Evolutionary conservation across 2,888 invertebrate species (phyloP).

Genomic region (Osedax fenrisi): DNA sequence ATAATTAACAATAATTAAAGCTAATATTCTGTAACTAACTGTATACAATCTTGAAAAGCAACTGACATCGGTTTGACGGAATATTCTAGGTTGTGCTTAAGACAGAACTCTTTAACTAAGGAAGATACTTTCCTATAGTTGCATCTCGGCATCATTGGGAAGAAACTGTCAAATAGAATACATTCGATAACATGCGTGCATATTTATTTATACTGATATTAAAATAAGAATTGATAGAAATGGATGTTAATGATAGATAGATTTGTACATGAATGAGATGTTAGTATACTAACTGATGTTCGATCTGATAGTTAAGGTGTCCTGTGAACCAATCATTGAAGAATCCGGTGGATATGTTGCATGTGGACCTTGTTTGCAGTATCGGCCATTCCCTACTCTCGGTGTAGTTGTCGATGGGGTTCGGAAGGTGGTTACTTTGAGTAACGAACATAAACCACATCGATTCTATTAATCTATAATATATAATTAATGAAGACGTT

Average conservation of each 20-base stretch:
- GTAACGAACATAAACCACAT: slow-evolving; percentile 48
- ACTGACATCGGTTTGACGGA: slow-evolving; percentile 40
- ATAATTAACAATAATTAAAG: too few relatives aligned
- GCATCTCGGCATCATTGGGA: slow-evolving; percentile 49
- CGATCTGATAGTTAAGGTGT: slow-evolving; percentile 50
- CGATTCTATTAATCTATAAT: slow-evolving; percentile 39
- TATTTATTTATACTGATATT: too few relatives aligned
- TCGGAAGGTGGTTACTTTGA: slow-evolving; percentile 48
- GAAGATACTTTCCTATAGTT: slow-evolving; percentile 44
- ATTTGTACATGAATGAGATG: not conserved
- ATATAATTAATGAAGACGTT: too few relatives aligned
- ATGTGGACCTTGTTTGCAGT: slow-evolving; percentile 43
- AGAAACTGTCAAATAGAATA: too few relatives aligned
- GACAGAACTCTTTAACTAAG: slow-evolving; percentile 42
- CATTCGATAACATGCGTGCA: too few relatives aligned
- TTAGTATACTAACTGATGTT: slow-evolving; percentile 47
- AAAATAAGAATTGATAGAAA: too few relatives aligned
- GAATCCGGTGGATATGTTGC: slow-evolving; percentile 43
- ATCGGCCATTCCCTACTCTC: slow-evolving; percentile 36
- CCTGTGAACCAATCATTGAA: slow-evolving; percentile 51
- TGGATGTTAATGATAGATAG: too few relatives aligned
- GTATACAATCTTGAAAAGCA: slow-evolving; percentile 44
- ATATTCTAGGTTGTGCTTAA: slow-evolving; percentile 44
- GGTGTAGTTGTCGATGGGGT: slow-evolving; percentile 43
- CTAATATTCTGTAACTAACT: slow-evolving; percentile 35